Conservation (phyloP, 2,888 invertebrate species). For the Deladenus siricidicola region DNA sequence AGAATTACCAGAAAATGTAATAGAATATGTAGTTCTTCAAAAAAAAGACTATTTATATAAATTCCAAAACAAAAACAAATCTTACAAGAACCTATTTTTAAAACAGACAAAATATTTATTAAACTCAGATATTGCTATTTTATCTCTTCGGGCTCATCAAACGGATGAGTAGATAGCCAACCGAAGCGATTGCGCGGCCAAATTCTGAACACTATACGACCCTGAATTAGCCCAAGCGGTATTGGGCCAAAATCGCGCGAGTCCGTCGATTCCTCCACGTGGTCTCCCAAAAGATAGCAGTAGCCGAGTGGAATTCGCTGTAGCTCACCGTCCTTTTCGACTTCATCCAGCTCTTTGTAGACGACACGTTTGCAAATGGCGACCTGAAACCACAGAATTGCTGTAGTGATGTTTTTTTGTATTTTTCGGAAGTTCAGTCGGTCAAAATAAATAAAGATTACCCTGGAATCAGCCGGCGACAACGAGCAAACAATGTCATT, state of each 20-base stretch:
- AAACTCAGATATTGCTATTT: too few species aligned
- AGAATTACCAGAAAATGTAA: too few species aligned
- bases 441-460: neutral
- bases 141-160: neutral
- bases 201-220: slow-evolving; percentile 35
- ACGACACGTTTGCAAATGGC: slow-evolving; percentile 19
- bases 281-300: slow-evolving; percentile 44
- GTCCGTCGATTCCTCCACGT: slow-evolving; percentile 35
- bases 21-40: too few species aligned
- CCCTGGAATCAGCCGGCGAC: slow-evolving; percentile 34
- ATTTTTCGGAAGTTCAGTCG: neutral
- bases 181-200: slow-evolving; percentile 32
- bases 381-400: too few species aligned
- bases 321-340: slow-evolving; percentile 22
- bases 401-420: neutral
- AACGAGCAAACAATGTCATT: slow-evolving; percentile 46
- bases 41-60: too few species aligned
- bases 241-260: slow-evolving; percentile 47
- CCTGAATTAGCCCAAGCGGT: slow-evolving; percentile 43
- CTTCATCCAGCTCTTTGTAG: slow-evolving; percentile 17
- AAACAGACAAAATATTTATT: too few species aligned
- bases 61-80: too few species aligned
- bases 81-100: too few species aligned
- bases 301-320: slow-evolving; percentile 41
- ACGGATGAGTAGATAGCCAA: neutral